A percentile compares a stretch with the other conserved stretches of the same genome.
These are phyloP conservation scores for Raja brachyura DNA, from an alignment of 2,113 vertebrate species.

Conservation along the genomic window DNA sequence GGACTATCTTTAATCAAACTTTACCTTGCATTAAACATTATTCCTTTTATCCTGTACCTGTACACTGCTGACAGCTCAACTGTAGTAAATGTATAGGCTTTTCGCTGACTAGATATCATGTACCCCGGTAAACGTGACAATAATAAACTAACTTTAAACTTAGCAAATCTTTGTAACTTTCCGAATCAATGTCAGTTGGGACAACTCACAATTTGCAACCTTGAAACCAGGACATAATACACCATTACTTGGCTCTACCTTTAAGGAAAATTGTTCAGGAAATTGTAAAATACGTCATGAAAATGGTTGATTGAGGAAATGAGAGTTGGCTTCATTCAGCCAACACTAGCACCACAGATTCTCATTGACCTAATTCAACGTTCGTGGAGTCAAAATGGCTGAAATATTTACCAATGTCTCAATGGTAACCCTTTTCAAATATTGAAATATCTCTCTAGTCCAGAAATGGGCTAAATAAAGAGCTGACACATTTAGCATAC, in stretches of 20 bases:
- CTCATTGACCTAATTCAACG: not conserved
- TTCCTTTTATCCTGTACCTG: too few relatives aligned
- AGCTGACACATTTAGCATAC: not conserved
- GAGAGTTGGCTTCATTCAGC: not conserved
- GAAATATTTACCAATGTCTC: not conserved
- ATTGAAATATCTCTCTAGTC: not conserved
- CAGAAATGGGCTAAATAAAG: not conserved
- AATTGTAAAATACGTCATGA: not conserved
- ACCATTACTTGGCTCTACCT: not conserved
- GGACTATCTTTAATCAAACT: too few relatives aligned
- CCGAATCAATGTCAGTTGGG: not conserved
- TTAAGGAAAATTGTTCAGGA: not conserved
- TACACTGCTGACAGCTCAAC: too few relatives aligned
- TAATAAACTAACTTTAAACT: too few relatives aligned
- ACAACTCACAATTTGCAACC: not conserved
- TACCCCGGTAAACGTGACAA: too few relatives aligned
- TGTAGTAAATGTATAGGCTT: too few relatives aligned
- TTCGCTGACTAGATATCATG: too few relatives aligned
- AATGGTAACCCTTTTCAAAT: not conserved
- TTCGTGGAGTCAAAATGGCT: not conserved
- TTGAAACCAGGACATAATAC: not conserved
- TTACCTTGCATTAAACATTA: too few relatives aligned
- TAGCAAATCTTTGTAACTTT: not conserved
- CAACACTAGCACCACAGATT: not conserved
- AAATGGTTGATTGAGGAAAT: not conserved